A percentile compares a stretch with the other conserved stretches of the same genome.
Evolutionary conservation across 2,888 invertebrate genomes (phyloP).

Genomic region (Heliconius sara): DNA sequence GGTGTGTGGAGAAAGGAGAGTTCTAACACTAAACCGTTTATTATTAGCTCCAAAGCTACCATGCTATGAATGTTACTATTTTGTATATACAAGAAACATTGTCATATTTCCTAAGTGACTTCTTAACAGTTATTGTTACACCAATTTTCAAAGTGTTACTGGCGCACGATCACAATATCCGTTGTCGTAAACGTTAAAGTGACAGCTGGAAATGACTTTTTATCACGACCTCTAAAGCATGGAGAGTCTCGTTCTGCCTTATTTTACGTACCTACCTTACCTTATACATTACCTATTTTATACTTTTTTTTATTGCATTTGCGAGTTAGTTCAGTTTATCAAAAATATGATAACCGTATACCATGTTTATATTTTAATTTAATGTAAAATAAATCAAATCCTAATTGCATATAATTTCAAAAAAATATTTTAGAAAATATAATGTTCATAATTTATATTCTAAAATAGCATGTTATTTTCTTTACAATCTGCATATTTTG

Average conservation of each 20-base stretch:
- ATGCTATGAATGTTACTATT: background rate
- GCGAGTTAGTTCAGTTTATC: background rate
- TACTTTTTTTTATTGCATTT: background rate
- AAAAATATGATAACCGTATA: background rate
- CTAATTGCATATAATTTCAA: background rate
- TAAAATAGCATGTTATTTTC: constrained; percentile 10
- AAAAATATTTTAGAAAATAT: background rate
- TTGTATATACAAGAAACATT: background rate
- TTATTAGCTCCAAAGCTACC: background rate
- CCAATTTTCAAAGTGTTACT: background rate
- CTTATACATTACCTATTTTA: background rate
- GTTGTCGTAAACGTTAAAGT: background rate
- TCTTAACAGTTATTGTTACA: background rate
- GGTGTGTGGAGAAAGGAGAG: background rate
- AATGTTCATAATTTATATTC: background rate
- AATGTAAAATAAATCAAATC: background rate
- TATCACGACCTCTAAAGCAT: background rate
- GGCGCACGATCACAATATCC: background rate
- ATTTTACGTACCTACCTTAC: background rate
- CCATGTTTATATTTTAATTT: no score
- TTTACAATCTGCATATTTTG: constrained; percentile 18
- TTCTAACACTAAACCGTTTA: background rate
- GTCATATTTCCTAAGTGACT: background rate
- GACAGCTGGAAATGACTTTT: background rate
- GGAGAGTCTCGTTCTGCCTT: background rate